Conservation (phyloP, 2,113 vertebrate species). For the Glaucidium brasilianum region DNA sequence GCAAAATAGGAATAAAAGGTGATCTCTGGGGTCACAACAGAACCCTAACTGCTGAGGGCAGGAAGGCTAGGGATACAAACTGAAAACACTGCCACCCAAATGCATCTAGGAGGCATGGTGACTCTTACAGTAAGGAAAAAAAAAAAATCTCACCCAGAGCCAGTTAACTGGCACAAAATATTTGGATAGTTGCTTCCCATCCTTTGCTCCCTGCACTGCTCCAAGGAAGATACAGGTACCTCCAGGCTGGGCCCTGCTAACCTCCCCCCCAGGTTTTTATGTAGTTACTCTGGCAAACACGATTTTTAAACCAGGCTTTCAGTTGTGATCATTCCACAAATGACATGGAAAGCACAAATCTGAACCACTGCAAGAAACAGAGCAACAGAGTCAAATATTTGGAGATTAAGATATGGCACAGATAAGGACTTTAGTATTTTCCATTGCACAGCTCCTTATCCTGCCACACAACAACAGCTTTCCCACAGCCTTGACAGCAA, state of each 20-base stretch:
- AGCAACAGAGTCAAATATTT: not conserved
- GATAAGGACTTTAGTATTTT: not conserved
- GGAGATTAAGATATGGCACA: not conserved
- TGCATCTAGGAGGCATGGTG: not conserved
- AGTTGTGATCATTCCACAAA: not conserved
- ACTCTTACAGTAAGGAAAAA: rapidly evolving
- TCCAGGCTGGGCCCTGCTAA: not conserved
- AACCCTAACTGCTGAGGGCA: not conserved
- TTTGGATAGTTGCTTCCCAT: not conserved
- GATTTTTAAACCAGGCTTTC: not conserved
- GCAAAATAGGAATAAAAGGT: not conserved
- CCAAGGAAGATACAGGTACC: not conserved
- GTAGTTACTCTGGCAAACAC: not conserved
- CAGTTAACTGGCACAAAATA: not conserved
- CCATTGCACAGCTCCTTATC: not conserved
- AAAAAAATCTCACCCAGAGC: not conserved
- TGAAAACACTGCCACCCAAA: not conserved
- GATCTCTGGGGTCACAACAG: not conserved
- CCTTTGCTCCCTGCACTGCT: not conserved
- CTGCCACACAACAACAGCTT: not conserved
- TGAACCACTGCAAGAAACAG: not conserved
- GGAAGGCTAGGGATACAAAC: not conserved
- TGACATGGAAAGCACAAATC: not conserved
- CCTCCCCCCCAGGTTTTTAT: not conserved
- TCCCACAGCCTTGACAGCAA: constrained; percentile 24